These are phyloP conservation scores for Nothoprocta pentlandii DNA, from an alignment of 2,113 vertebrate species.

Conservation along the genomic window DNA sequence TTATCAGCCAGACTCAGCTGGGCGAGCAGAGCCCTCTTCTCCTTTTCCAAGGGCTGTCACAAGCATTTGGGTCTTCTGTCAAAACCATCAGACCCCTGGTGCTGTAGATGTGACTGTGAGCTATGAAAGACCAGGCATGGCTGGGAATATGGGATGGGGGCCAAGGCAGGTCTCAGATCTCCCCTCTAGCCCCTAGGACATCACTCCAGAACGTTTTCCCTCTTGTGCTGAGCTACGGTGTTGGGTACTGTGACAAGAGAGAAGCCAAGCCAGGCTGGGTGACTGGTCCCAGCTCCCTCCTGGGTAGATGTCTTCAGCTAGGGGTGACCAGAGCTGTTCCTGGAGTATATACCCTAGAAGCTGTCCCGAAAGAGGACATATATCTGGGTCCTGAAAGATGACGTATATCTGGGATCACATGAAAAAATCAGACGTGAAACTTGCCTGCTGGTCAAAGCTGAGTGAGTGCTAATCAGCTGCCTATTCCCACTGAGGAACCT, in stretches of 20 bases:
- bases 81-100: neutral
- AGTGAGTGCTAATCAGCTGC: accelerated
- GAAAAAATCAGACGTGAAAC: neutral
- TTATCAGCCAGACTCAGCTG: neutral
- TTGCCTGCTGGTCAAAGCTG: neutral
- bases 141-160: neutral
- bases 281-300: neutral
- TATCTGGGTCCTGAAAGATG: neutral
- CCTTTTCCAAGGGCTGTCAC: too few relatives aligned
- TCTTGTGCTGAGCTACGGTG: neutral
- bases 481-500: neutral
- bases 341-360: neutral
- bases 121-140: neutral
- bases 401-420: neutral
- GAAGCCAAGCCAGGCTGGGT: neutral
- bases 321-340: neutral
- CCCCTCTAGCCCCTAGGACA: neutral
- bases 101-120: neutral
- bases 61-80: neutral
- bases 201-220: neutral
- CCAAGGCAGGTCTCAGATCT: accelerated
- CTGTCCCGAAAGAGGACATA: neutral
- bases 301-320: neutral
- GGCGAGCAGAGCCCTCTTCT: neutral
- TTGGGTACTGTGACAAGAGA: neutral